Conservation (phyloP, 2,113 vertebrate species). For the Polyodon spathula region DNA sequence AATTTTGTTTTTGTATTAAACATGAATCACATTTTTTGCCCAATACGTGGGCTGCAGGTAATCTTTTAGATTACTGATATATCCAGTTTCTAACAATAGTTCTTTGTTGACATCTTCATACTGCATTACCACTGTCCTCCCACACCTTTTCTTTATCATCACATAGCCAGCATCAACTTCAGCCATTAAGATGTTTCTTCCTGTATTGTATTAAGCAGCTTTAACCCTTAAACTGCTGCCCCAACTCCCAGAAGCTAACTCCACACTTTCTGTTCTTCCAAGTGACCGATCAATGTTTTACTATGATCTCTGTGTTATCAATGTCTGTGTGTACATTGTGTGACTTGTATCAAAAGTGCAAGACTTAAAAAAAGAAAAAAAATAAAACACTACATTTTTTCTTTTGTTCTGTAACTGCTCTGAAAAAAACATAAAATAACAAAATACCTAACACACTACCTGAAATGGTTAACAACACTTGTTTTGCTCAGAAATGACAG, state of each 20-base stretch:
- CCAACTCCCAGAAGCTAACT: too few species aligned
- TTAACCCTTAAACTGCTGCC: too few species aligned
- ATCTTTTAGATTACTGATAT: neutral
- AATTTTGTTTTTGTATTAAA: too few species aligned
- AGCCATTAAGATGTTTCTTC: neutral
- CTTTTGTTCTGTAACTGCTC: too few species aligned
- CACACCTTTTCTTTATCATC: neutral
- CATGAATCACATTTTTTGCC: too few species aligned
- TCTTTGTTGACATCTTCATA: neutral
- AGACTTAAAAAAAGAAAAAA: too few species aligned
- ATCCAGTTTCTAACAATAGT: constrained; percentile 4
- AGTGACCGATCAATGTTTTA: too few species aligned
- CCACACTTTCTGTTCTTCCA: too few species aligned
- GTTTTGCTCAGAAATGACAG: constrained; percentile 97
- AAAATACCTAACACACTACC: constrained; percentile 47
- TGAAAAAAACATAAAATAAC: neutral
- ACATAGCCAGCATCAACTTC: neutral
- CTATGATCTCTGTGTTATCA: too few species aligned
- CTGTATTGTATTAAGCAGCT: too few species aligned
- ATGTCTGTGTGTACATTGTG: too few species aligned
- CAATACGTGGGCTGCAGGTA: neutral
- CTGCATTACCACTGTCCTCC: neutral
- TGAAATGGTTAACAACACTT: constrained; percentile 95
- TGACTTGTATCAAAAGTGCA: too few species aligned
- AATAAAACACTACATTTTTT: neutral